Base-by-base conservation (phyloP, 2,888 invertebrate genomes). In the Argyresthia albistria region DNA sequence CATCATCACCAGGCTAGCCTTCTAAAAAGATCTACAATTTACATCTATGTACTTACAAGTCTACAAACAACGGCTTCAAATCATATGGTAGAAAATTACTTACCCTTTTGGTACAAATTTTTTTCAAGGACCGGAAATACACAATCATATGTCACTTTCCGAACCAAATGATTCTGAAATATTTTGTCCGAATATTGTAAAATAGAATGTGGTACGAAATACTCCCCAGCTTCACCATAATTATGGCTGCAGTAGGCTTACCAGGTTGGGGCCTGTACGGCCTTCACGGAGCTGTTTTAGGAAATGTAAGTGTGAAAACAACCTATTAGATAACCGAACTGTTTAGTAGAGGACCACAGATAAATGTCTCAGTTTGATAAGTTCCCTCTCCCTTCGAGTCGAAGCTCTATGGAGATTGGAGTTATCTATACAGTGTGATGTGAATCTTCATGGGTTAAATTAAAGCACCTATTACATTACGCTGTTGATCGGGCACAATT, bases 201-300 rank as follows among this genome's bases (percentile, higher is more conserved):
- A 52, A 49, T 56, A 79, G 63, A 70, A 93, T 93, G 93, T 93
- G 93, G 93, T 93, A 91, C 75, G 93, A 93, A 90, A 89, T 92
- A 70, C 64, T 93, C 62, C 93, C 93, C 11, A 88, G 90, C 63
- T 88, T 89, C 57, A 83, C 80, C 57, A 90, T 93, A 57, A 89
- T 93, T 52, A 78, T 88, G 46, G 90, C 83, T 43, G 90, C 83
- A 1, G 53, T 93, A 59, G 89, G 90, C 12, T 60, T 92, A 54
- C 93, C 93, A 11, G 90, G 90, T 58, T 90, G 87, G 73, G 88
- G 88, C 2, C 81, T 90, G 45, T 91, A 91, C 68, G 89, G 91
- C 63, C 59, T 91, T 57, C 90, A 92, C 72, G 91, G 91, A 69
- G 66, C 90, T 57, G 63, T 70, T 7, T 56, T 90, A 57, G 92